These are phyloP conservation scores for Gryllus longicercus DNA, from an alignment of 2,888 invertebrate species.

Conservation along the genomic window DNA sequence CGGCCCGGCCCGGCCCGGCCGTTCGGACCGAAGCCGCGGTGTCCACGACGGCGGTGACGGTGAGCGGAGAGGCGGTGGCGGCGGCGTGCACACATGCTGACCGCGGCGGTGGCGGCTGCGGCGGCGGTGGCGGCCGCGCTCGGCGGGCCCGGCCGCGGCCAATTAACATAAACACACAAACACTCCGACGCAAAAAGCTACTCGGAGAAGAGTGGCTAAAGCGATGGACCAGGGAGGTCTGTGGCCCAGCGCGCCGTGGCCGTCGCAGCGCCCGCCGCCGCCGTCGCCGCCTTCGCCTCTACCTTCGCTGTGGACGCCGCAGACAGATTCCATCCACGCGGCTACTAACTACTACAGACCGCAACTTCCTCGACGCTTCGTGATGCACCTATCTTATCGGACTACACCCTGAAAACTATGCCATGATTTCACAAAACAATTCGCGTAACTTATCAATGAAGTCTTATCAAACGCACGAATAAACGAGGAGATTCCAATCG, in stretches of 20 bases:
- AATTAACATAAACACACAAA: constrained; percentile 20
- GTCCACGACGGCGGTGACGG: background rate
- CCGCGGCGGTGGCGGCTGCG: background rate
- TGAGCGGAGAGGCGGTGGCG: background rate
- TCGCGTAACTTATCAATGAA: background rate
- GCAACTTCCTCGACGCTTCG: background rate
- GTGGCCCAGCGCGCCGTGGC: background rate
- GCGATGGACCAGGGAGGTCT: background rate
- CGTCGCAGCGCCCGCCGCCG: too few species aligned
- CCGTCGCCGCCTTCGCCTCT: too few species aligned
- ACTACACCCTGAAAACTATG: background rate
- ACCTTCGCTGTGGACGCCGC: too few species aligned
- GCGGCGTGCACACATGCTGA: background rate
- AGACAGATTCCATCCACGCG: too few species aligned
- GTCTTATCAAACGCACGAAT: background rate
- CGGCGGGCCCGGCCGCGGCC: background rate
- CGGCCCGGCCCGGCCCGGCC: background rate
- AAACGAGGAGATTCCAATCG: constrained; percentile 1
- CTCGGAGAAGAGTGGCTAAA: constrained; percentile 21
- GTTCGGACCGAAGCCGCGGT: background rate
- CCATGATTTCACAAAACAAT: background rate
- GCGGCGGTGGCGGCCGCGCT: background rate
- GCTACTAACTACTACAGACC: too few species aligned
- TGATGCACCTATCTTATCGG: background rate
- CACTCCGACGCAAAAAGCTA: constrained; percentile 18